Evolutionary conservation across 2,113 vertebrate species (phyloP).

Genomic region (Salminus brasiliensis): DNA sequence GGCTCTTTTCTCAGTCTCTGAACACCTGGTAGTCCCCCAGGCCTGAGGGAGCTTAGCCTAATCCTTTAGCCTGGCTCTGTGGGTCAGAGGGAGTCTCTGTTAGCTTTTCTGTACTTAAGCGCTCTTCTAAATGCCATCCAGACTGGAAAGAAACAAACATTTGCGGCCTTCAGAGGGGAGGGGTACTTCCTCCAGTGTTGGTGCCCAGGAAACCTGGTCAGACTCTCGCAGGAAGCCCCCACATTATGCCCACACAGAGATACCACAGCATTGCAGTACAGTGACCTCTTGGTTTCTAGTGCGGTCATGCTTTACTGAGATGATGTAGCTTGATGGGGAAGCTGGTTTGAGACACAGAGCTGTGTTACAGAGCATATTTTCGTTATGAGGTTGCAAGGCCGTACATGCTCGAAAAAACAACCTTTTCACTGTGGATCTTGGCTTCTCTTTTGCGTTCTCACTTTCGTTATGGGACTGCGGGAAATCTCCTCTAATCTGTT

Average conservation of each 20-base stretch:
- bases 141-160: background rate
- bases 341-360: too few relatives aligned
- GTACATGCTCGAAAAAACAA: too few relatives aligned
- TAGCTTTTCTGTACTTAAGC: background rate
- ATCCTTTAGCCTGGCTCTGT: slow-evolving; percentile 15
- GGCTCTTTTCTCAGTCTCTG: background rate
- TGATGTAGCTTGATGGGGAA: too few relatives aligned
- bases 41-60: slow-evolving; percentile 2
- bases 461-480: too few relatives aligned
- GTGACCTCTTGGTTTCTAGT: background rate
- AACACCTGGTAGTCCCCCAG: slow-evolving; percentile 3
- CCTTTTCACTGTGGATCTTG: too few relatives aligned
- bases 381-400: too few relatives aligned
- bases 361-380: too few relatives aligned
- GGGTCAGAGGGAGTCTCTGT: slow-evolving; percentile 11
- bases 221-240: background rate
- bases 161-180: background rate
- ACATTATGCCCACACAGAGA: background rate
- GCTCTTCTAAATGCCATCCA: background rate
- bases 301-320: background rate
- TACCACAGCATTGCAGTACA: background rate
- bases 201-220: background rate
- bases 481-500: too few relatives aligned
- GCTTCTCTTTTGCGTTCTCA: too few relatives aligned
- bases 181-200: background rate